These are phyloP conservation scores for Mormyrus proboscirostris DNA, from an alignment of 2,797 vertebrate species.

Conservation along the genomic window DNA sequence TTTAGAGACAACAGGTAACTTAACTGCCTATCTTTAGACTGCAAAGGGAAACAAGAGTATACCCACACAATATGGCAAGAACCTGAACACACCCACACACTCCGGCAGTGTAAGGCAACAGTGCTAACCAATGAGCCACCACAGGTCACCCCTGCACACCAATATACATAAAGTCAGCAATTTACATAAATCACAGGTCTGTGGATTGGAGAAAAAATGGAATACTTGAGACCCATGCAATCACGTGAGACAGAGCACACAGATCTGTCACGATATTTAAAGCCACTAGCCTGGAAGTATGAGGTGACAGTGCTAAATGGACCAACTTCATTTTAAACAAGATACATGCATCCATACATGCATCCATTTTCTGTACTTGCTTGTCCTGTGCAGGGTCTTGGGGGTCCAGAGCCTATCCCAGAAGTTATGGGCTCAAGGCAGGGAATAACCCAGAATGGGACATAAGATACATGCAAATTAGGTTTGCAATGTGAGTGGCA, in stretches of 20 bases:
- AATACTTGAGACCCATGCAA: neutral
- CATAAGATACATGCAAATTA: neutral
- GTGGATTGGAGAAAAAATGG: neutral
- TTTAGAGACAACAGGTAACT: neutral
- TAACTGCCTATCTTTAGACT: neutral
- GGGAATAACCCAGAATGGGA: neutral
- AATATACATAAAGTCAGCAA: neutral
- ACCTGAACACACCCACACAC: neutral
- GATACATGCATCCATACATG: neutral
- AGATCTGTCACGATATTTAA: neutral
- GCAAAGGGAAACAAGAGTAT: neutral
- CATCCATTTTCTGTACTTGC: neutral
- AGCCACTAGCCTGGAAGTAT: neutral
- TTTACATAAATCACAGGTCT: neutral
- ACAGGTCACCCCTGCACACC: neutral
- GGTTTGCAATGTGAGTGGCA: neutral
- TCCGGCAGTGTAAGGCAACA: neutral
- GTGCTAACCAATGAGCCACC: neutral
- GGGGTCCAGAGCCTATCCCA: neutral
- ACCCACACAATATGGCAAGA: neutral
- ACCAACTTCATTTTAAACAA: neutral
- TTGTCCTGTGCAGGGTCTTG: neutral
- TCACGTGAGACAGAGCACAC: neutral
- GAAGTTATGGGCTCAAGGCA: neutral
- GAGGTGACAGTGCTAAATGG: neutral